Evolutionary conservation across 2,888 invertebrate species (phyloP).

Genomic region (Erebia palarica): DNA sequence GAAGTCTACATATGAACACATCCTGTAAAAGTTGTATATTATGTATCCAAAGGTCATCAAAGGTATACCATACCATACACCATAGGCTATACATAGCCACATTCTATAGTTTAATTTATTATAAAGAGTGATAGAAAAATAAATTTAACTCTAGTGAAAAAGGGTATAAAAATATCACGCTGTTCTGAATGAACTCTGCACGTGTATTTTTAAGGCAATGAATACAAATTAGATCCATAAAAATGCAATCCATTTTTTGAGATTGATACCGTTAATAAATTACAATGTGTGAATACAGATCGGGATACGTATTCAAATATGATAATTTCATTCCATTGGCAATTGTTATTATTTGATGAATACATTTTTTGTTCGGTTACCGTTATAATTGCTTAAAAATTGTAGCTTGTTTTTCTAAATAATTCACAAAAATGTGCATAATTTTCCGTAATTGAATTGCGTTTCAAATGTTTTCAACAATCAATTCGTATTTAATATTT

Average conservation of each 20-base stretch:
- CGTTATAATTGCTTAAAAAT: constrained; percentile 22
- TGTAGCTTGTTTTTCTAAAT: constrained; percentile 10
- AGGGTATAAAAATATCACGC: constrained; percentile 3
- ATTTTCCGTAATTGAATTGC: constrained; percentile 10
- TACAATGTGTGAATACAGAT: constrained; percentile 28
- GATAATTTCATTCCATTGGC: constrained; percentile 24
- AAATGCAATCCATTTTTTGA: constrained; percentile 24
- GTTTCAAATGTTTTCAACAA: neutral
- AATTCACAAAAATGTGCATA: neutral
- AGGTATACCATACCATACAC: neutral
- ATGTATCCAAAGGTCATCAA: no score
- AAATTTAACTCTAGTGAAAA: neutral
- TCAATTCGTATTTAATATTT: constrained; percentile 1
- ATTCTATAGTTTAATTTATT: neutral
- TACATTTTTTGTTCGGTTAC: constrained; percentile 23
- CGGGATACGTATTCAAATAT: constrained; percentile 23
- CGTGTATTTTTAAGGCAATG: constrained; percentile 19
- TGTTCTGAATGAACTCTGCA: constrained; percentile 1
- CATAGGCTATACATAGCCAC: neutral
- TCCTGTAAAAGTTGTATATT: no score
- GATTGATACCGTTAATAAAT: constrained; percentile 24
- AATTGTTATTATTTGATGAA: constrained; percentile 22
- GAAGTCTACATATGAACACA: no score
- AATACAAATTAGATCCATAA: constrained; percentile 19
- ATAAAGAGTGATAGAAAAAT: neutral